These are phyloP conservation scores for Ecliptopera silaceata DNA, from an alignment of 2,888 invertebrate genomes.

Conservation along the genomic window DNA sequence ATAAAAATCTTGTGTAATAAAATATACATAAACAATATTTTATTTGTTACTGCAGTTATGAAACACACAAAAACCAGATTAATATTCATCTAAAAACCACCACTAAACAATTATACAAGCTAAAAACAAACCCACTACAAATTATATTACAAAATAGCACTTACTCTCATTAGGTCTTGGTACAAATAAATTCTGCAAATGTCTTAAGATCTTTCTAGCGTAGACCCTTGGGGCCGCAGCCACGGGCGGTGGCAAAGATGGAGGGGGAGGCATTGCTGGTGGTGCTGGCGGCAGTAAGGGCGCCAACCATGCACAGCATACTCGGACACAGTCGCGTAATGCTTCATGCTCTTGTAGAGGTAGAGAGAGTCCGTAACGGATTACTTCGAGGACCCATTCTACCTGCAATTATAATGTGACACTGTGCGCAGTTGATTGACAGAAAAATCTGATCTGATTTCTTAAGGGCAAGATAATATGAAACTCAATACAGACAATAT, in stretches of 20 bases:
- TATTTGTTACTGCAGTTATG: neutral
- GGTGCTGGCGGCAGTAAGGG: constrained; percentile 94
- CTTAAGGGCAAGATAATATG: too few relatives aligned
- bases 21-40: too few relatives aligned
- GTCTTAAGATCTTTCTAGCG: constrained; percentile 94
- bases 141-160: constrained; percentile 40
- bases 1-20: too few relatives aligned
- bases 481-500: too few relatives aligned
- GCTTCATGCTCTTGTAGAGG: constrained; percentile 96
- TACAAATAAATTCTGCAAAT: constrained; percentile 97
- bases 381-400: constrained; percentile 92
- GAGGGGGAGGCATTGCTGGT: constrained; percentile 91
- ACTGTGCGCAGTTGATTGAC: neutral
- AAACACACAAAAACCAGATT: neutral
- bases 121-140: neutral
- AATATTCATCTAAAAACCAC: too few relatives aligned
- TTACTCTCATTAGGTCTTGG: constrained; percentile 96
- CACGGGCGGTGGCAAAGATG: constrained; percentile 94
- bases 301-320: constrained; percentile 98
- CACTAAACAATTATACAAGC: neutral
- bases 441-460: too few relatives aligned
- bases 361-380: constrained; percentile 95
- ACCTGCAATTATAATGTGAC: constrained; percentile 82
- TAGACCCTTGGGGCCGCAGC: constrained; percentile 95
- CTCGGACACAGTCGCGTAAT: constrained; percentile 96